Conservation (phyloP, 2,113 vertebrate species). For the Lamprologus ornatipinnis region DNA sequence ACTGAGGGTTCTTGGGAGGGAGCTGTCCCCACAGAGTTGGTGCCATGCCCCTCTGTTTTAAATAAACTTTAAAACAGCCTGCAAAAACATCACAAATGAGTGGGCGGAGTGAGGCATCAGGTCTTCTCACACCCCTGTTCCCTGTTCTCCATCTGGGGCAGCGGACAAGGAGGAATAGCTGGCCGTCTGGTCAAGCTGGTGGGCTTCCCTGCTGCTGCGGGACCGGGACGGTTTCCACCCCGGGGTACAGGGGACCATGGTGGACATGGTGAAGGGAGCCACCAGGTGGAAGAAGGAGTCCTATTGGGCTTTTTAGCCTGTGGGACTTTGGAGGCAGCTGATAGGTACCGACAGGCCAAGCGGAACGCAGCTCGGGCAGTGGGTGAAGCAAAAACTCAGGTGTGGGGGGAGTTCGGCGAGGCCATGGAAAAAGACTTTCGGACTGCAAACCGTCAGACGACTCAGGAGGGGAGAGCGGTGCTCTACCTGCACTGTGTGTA, state of each 20-base stretch:
- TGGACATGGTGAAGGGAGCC: neutral
- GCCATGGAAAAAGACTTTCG: neutral
- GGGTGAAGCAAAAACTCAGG: rapidly evolving
- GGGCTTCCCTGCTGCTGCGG: neutral
- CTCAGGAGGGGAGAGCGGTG: rapidly evolving
- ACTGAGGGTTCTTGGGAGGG: neutral
- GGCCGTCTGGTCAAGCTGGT: neutral
- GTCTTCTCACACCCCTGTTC: neutral
- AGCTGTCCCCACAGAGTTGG: neutral
- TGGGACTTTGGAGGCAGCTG: neutral
- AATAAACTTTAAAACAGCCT: neutral
- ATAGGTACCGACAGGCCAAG: neutral
- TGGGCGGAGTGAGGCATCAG: neutral
- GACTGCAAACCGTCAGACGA: rapidly evolving
- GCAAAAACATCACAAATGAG: rapidly evolving
- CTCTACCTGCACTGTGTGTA: rapidly evolving
- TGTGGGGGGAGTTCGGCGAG: rapidly evolving
- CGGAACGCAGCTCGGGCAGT: neutral
- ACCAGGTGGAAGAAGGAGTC: neutral
- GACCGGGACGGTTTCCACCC: neutral
- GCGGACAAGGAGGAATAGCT: neutral
- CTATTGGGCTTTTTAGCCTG: neutral
- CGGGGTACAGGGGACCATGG: neutral
- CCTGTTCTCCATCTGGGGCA: neutral
- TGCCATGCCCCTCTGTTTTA: neutral